Evolutionary conservation across 2,888 invertebrate genomes (phyloP), one percentile per base, ranked within the genome.

Genomic region (Callyntrura guangdongensis): DNA sequence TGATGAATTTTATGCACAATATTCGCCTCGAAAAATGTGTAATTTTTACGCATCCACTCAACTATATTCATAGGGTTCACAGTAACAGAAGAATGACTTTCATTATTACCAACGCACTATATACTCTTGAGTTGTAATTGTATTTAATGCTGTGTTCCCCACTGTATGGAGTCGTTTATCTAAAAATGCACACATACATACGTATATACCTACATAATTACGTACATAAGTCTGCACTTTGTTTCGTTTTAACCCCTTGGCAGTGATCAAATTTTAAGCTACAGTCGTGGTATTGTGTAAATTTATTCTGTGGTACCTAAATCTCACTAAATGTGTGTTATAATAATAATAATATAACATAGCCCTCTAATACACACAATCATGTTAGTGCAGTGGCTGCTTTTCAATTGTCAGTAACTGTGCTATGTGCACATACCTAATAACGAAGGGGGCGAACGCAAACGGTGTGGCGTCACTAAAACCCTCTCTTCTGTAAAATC

Each of bases 1-100:
- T 11, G 14, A 22, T 53, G 56, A 67, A 36, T 36, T 69, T 12
- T 14, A 9, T 69, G 36, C 27, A n/a, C 45, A 67, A 22, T 36
- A 45, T 36, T 36, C 22, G 17, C 22, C 11, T 27, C 25, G 12
- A 72, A 72, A 69, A n/a, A 14, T 49, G 12, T 69, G 67, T 25
- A 69, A 67, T 84, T 84, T 69, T 53, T 69, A 67, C 83, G 82
- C 84, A 84, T 84, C 53, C 84, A 69, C 27, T 64, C 8, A 53
- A 67, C 83, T 47, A 36, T 6, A 6, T 6, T 36, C 36, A 36
- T 2, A 36, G 36, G 36, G 36, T 36, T 36, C 49, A 47, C 67
- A 83, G 47, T 84, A 49, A 84, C 49, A 53, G 49, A 84, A 79
- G 56, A 79, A 77, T 47, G 20, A 11, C 3, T 4, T 45, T 22